These are phyloP conservation scores for Oligia strigilis DNA, from an alignment of 2,888 invertebrate species.

Conservation along the genomic window DNA sequence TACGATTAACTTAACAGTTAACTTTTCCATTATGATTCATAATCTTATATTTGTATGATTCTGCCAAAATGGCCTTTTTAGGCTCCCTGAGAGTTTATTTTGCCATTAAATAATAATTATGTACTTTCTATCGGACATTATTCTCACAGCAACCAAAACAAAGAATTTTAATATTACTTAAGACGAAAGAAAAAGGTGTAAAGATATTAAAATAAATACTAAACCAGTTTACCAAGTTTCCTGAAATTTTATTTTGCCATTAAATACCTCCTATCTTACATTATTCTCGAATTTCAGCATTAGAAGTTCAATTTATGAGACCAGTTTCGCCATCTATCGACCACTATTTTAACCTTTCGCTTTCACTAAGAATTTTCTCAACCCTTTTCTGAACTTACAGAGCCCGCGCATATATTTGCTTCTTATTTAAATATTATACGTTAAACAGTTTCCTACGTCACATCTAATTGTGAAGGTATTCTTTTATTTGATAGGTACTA, in stretches of 20 bases:
- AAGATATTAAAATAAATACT: background rate
- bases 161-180: background rate
- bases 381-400: background rate
- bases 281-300: background rate
- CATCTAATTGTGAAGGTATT: too few relatives aligned
- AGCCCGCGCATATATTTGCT: background rate
- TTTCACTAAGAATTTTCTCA: background rate
- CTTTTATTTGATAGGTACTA: background rate
- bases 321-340: constrained; percentile 53
- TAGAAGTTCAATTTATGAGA: background rate
- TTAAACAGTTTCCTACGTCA: background rate
- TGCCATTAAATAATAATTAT: too few relatives aligned
- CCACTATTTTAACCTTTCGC: constrained; percentile 4
- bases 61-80: too few relatives aligned
- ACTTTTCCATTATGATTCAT: too few relatives aligned
- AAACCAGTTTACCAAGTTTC: background rate
- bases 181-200: background rate
- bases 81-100: background rate
- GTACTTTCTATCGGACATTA: too few relatives aligned
- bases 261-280: too few relatives aligned
- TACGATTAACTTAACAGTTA: too few relatives aligned
- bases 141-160: background rate
- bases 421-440: background rate
- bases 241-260: background rate
- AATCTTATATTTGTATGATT: too few relatives aligned